Conservation (phyloP, 2,888 invertebrate species). For the Deroplatys truncata region DNA sequence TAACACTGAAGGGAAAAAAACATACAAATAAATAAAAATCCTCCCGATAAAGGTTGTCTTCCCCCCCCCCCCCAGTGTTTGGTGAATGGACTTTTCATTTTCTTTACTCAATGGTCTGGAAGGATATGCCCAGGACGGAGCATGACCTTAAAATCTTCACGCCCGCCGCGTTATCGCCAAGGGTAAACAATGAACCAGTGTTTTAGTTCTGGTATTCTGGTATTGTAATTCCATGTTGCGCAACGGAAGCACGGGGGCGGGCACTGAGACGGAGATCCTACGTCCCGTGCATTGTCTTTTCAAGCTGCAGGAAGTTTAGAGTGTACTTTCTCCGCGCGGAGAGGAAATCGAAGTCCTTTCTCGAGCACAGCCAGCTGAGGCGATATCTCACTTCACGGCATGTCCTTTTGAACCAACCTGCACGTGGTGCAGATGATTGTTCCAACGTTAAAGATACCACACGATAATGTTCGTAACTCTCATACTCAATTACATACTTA, state of each 20-base stretch:
- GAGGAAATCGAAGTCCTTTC: not conserved
- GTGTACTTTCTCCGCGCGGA: not conserved
- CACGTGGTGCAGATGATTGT: not conserved
- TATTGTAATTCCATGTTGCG: not conserved
- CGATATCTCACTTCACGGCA: not conserved
- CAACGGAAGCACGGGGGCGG: not conserved
- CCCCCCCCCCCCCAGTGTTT: no score
- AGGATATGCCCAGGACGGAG: not conserved
- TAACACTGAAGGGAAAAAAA: no score
- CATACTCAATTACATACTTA: no score
- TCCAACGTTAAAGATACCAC: not conserved
- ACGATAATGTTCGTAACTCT: no score
- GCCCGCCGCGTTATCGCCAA: not conserved
- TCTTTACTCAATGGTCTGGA: not conserved
- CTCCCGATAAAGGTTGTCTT: no score
- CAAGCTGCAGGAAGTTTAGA: not conserved
- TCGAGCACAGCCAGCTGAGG: not conserved
- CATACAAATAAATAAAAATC: no score
- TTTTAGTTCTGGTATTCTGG: no score
- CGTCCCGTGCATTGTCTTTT: not conserved
- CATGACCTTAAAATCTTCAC: not conserved
- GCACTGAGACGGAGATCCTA: not conserved
- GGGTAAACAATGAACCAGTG: not conserved
- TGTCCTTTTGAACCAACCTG: no score
- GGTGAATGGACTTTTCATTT: no score